Conservation (phyloP, 1,140 invertebrate species). For the Rhagoletis zephyria region DNA sequence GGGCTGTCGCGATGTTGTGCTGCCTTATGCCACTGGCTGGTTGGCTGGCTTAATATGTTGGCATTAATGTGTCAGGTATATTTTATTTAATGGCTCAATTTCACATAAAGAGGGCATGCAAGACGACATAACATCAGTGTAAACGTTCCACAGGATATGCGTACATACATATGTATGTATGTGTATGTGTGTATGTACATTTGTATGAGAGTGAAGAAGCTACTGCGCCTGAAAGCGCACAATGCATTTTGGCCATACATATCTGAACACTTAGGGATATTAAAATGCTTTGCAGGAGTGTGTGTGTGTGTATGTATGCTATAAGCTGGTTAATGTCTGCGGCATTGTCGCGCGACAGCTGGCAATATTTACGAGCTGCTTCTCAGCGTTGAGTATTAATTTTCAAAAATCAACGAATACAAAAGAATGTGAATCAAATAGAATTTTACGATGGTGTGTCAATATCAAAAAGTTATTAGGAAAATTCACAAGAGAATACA, state of each 20-base stretch:
- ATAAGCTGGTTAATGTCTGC: constrained; percentile 27
- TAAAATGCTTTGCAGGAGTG: not conserved
- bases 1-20: not conserved
- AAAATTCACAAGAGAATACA: not conserved
- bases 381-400: constrained; percentile 4
- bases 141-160: too few relatives aligned
- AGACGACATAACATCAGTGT: not conserved
- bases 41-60: constrained; percentile 22
- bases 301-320: not conserved
- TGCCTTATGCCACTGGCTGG: not conserved
- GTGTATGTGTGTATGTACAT: not conserved
- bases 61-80: constrained; percentile 51
- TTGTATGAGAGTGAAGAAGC: not conserved
- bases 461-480: constrained; percentile 8
- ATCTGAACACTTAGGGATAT: not conserved
- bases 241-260: not conserved
- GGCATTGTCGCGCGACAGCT: constrained; percentile 43
- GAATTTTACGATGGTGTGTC: constrained; percentile 2
- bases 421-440: constrained; percentile 1
- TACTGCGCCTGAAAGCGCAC: constrained; percentile 19
- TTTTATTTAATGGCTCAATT: constrained; percentile 52
- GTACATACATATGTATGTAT: not conserved
- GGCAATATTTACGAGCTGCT: constrained; percentile 18
- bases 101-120: not conserved
- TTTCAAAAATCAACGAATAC: constrained; percentile 16